Conservation (phyloP, 35 echinoderm and acorn worm genomes). For the Holothuria glaberrima region DNA sequence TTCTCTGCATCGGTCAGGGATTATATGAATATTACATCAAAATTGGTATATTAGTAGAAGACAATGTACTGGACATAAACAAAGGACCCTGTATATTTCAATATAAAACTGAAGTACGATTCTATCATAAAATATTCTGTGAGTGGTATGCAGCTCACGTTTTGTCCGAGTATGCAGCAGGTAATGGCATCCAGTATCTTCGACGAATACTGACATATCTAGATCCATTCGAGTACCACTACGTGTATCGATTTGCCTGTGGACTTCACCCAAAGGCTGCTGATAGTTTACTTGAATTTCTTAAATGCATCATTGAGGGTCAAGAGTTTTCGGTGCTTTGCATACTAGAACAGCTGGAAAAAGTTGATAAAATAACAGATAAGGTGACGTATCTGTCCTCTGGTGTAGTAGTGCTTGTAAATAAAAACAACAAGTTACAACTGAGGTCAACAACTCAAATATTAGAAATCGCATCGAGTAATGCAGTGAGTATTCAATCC, state of each 20-base stretch:
- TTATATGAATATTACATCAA: neutral
- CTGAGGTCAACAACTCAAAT: neutral
- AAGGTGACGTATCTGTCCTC: neutral
- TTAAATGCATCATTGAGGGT: no score
- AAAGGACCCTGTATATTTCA: no score
- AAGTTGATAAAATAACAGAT: neutral
- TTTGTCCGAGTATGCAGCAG: neutral
- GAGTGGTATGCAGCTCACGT: neutral
- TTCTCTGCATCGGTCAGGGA: neutral
- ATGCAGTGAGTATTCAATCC: neutral
- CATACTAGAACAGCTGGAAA: no score
- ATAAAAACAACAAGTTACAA: neutral
- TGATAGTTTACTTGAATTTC: no score
- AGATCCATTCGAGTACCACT: slow-evolving; percentile 11
- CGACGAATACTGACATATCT: neutral
- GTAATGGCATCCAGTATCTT: neutral
- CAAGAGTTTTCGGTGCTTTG: no score
- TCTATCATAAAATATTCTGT: slow-evolving; percentile 45
- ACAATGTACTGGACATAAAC: neutral
- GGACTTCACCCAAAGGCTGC: no score
- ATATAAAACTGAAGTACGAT: slow-evolving; percentile 25
- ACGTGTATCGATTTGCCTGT: no score
- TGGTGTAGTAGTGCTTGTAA: neutral
- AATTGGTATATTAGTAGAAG: slow-evolving; percentile 30
- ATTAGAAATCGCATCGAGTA: neutral